Percentiles rank a stretch among this genome's conserved stretches.
Evolutionary conservation across 2,888 invertebrate species (phyloP).

Genomic region (Metellina segmentata): DNA sequence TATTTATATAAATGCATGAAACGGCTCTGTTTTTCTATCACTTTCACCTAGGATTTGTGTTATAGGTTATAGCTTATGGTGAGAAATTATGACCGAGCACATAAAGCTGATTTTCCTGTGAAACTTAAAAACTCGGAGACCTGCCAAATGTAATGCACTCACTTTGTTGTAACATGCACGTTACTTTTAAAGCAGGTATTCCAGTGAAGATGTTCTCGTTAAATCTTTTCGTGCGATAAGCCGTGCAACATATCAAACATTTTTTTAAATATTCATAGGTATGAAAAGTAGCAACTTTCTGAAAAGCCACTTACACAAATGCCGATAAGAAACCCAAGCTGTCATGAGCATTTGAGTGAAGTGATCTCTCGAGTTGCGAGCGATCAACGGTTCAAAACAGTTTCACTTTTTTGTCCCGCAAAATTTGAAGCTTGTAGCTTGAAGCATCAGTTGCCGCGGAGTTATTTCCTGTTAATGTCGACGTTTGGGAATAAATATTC

Average conservation of each 20-base stretch:
- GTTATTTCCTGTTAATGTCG: conserved; percentile 64
- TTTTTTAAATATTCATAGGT: neutral
- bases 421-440: conserved; percentile 46
- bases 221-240: neutral
- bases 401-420: conserved; percentile 29
- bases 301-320: conserved; percentile 6
- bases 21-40: too few relatives aligned
- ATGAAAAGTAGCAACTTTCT: neutral
- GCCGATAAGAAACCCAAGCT: conserved; percentile 34
- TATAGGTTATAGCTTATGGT: too few relatives aligned
- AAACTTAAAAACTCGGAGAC: too few relatives aligned
- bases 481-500: conserved; percentile 59
- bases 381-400: conserved; percentile 41
- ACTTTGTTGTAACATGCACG: too few relatives aligned
- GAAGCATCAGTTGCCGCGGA: conserved; percentile 41
- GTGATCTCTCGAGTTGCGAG: conserved; percentile 19
- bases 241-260: neutral
- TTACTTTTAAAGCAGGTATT: too few relatives aligned
- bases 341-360: neutral
- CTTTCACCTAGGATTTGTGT: too few relatives aligned
- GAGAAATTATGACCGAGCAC: too few relatives aligned
- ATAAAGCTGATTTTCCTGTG: too few relatives aligned
- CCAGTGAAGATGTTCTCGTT: too few relatives aligned
- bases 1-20: too few relatives aligned
- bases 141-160: too few relatives aligned